These are phyloP conservation scores for Diaphora mendica DNA, from an alignment of 2,888 invertebrate species.

Conservation along the genomic window DNA sequence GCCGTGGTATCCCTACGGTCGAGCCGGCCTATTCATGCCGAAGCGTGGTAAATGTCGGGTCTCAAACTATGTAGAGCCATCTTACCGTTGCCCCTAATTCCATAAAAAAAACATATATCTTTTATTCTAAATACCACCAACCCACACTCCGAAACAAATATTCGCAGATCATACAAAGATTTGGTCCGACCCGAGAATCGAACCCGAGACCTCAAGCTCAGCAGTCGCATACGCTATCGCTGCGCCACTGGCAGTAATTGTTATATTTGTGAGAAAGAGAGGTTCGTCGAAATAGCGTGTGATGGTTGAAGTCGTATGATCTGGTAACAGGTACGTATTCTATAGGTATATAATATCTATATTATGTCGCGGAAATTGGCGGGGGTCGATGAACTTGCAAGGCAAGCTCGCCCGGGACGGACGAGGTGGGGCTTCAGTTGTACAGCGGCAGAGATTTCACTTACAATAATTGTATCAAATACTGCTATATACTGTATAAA, in stretches of 20 bases:
- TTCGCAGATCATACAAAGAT: too few relatives aligned
- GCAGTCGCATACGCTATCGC: too few relatives aligned
- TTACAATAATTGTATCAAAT: not conserved
- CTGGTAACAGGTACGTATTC: conserved; percentile 11
- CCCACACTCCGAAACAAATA: too few relatives aligned
- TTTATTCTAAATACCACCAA: too few relatives aligned
- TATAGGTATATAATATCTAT: conserved; percentile 27
- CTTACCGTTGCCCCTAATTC: too few relatives aligned
- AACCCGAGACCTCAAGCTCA: too few relatives aligned
- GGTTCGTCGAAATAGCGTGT: not conserved
- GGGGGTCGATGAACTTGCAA: conserved; percentile 39
- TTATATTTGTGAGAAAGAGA: not conserved
- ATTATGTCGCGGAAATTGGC: conserved; percentile 46
- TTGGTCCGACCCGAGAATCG: too few relatives aligned
- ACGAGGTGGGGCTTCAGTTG: conserved; percentile 7
- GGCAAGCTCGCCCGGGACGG: conserved; percentile 33
- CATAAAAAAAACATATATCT: too few relatives aligned
- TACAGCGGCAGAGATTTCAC: not conserved
- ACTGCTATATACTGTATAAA: not conserved
- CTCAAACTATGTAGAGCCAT: too few relatives aligned
- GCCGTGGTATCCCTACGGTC: too few relatives aligned
- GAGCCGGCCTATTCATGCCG: too few relatives aligned
- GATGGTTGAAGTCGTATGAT: not conserved
- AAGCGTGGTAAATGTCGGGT: too few relatives aligned
- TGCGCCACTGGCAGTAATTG: not conserved